Evolutionary conservation across 2,888 invertebrate species (phyloP), one percentile per base, ranked within the genome.

Genomic region (Gari tellinella): DNA sequence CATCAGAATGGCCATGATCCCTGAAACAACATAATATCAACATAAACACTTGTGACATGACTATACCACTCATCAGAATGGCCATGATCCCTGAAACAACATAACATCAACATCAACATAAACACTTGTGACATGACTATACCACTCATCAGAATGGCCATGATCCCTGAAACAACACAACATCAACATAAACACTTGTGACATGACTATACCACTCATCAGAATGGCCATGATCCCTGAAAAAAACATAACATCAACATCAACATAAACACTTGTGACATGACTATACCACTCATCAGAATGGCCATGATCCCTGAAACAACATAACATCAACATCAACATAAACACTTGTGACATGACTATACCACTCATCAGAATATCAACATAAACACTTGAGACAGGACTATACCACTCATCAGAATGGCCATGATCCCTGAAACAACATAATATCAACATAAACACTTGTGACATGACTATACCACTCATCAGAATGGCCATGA

Each of bases 1-100:
- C 92, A 99, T 99, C 83, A 99, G 93, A 88, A 99, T 99, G 8
- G 99, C 99, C 99, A 99, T 99, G 70, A 99, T 99, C 74, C 99
- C 97, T 95, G 93, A 1, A 58, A 51, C 14, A 8, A 41, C 8
- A 46, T 4, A 41, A 8, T 41, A 31, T 31, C 31, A 31, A n/a
- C n/a, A n/a, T n/a, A n/a, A n/a, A n/a, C n/a, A n/a, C n/a, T n/a
- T 99, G 99, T 0, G 99, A 99, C 99, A 99, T 99, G 0, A 99
- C 98, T 89, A 99, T 97, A 8, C 99, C 99, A 93, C 98, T 98
- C 92, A 99, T 99, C 83, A 99, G 93, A 88, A 99, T 99, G 8
- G 99, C 99, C 99, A 99, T 99, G 70, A 99, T 99, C 74, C 99
- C 97, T 95, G 93, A 1, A 57, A 49, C 10, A 4, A 48, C 10